Evolutionary conservation across 2,113 vertebrate genomes (phyloP), one percentile per base, ranked within the genome.

Genomic region (Mobula hypostoma): DNA sequence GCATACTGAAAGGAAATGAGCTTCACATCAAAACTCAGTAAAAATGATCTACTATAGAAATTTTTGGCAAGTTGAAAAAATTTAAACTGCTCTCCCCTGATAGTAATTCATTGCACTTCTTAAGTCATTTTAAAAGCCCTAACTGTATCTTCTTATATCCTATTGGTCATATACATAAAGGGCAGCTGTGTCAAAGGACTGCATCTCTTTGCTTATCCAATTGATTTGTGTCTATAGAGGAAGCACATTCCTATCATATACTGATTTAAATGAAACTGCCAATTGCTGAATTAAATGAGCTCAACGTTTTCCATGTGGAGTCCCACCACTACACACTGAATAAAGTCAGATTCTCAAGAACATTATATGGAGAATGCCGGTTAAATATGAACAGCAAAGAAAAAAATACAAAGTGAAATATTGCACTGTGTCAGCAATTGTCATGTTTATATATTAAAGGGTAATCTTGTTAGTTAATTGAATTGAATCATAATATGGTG

Each of bases 1-100:
- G 83, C 63, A 92, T 72, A 40, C 68, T 76, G 91, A 93, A 93
- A 48, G 24, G 91, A 93, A 74, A 93, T 93, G 91, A 93, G 68
- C 91, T 93, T 36, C 70, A 93, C 68, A 76, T 93, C 91, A 93
- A 93, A 93, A 56, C 68, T 74, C 70, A 93, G 68, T 32, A 48
- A 93, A 93, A 93, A 74, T 74, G 14, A 93, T 56, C 32, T 56
- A 40, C 7, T 24, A 40, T 72, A 92, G 68, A 72, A 72, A 92
- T 92, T 92, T 66, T 40, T 72, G 70, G 68, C 40, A 74, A 36
- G 48, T 32, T 48, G 24, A 93, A 74, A 32, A 76, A 9, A 63
- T 93, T 74, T 56, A 93, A 93, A 93, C 70, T 93, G 91, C 68
- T 56, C 40, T 93, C 70, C 91, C 70, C 9, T 29, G 40, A 74